Base-by-base conservation (phyloP, 2,797 vertebrate species). In the Vultur gryphus region DNA sequence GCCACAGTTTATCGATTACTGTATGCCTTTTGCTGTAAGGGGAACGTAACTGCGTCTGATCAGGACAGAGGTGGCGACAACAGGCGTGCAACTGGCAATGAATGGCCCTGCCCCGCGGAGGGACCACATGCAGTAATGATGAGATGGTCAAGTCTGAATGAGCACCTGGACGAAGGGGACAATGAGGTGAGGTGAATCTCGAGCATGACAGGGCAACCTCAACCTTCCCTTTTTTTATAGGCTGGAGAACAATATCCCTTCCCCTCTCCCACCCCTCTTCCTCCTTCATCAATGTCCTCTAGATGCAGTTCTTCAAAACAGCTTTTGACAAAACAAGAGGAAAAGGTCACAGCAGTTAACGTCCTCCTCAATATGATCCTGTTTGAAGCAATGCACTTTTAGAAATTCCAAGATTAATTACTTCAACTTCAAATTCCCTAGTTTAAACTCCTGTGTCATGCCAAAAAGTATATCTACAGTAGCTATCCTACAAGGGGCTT, bases 261-360 rank as follows among this genome's bases (percentile, higher is more conserved):
- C 41, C 59, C 35, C 39, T 87, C 84, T 92, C 48, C 78, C 80
- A 55, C 24, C 75, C 85, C 65, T 81, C 91, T 86, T 85, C 52
- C 67, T 88, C 89, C 88, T 92, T 89, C 37, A 93, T 92, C 97
- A 89, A 33, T 52, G 79, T 96, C 90, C 71, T 79, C 87, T 54
- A 92, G 84, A 87, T 87, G 77, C 24, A 3, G 89, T 75, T 78
- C 92, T 96, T 95, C 95, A 70, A 52, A 91, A 93, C 41, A 83
- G 82, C 87, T 97, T 96, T 88, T 93, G 94, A 97, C 91, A 93
- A 59, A 89, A 76, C 55, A 89, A 89, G 93, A 97, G 84, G 93
- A 90, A 96, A 95, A 97, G 96, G 97, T 97, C 97, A 98, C 64
- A 89, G 94, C 69, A 84, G 90, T 66, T 93, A 95, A 90, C 3